phyloP scores from a whole-genome alignment of 2,888 invertebrate genomes.

The Cosmorhoe ocellata region DNA sequence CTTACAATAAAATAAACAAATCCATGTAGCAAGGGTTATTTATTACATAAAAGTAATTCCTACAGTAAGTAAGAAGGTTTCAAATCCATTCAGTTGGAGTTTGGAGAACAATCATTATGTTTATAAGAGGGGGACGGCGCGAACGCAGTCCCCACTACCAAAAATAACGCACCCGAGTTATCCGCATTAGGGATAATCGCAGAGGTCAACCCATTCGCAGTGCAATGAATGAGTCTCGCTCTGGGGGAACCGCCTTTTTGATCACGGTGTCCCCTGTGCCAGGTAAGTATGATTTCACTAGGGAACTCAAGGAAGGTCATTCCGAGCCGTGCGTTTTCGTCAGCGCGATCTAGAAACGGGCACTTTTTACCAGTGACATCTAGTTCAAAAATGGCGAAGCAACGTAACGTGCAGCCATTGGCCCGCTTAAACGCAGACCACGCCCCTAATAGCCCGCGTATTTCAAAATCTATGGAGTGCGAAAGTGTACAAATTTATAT shows the following conservation, averaged over 20 bases:
- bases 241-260: constrained; percentile 20
- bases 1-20: too few relatives aligned
- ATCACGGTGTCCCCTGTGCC: constrained; percentile 22
- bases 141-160: constrained; percentile 24
- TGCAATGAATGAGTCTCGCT: constrained; percentile 18
- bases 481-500: too few relatives aligned
- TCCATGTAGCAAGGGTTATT: too few relatives aligned
- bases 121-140: constrained; percentile 13
- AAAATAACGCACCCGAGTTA: constrained; percentile 23
- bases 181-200: constrained; percentile 23
- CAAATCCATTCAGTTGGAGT: too few relatives aligned
- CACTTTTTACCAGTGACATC: constrained; percentile 9
- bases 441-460: constrained; percentile 2
- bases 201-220: constrained; percentile 22
- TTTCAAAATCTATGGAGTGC: background rate
- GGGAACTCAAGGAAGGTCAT: background rate
- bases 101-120: too few relatives aligned
- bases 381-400: background rate
- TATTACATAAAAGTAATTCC: too few relatives aligned
- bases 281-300: constrained; percentile 16
- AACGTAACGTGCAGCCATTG: background rate
- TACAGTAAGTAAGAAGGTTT: too few relatives aligned
- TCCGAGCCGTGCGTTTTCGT: constrained; percentile 13
- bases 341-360: constrained; percentile 12
- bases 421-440: background rate